Percentiles rank a stretch among this genome's conserved stretches.
These are phyloP conservation scores for Chiridota heheva DNA, from an alignment of 35 echinoderm and acorn worm genomes.

Conservation along the genomic window DNA sequence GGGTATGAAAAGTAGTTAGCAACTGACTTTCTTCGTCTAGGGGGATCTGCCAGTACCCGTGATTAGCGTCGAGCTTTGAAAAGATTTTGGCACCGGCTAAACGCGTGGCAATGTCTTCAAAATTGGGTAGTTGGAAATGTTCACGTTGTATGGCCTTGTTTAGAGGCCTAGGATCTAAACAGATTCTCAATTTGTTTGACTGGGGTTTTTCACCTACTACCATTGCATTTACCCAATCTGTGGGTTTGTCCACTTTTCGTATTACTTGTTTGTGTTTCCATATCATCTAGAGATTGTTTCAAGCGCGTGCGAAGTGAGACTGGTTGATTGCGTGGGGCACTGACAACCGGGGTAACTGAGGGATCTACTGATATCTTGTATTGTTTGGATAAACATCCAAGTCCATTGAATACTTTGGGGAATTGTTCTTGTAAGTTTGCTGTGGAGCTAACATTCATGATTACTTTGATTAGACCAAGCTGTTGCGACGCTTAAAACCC, in stretches of 20 bases:
- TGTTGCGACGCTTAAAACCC: neutral
- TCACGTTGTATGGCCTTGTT: conserved; percentile 55
- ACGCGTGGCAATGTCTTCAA: conserved; percentile 38
- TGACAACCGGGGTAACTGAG: conserved; percentile 14
- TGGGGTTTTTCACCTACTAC: conserved; percentile 26
- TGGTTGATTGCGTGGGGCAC: too few relatives aligned
- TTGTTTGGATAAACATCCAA: conserved; percentile 22
- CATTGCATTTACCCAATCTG: neutral
- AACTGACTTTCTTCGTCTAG: conserved; percentile 33
- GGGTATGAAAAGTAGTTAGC: conserved; percentile 54
- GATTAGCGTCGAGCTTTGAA: conserved; percentile 57
- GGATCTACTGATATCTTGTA: conserved; percentile 16
- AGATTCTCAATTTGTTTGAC: conserved; percentile 30
- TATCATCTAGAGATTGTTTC: too few relatives aligned
- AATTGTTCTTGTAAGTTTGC: neutral
- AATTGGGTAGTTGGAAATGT: conserved; percentile 39
- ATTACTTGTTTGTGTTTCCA: too few relatives aligned
- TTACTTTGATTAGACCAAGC: neutral
- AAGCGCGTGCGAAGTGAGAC: too few relatives aligned
- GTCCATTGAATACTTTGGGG: conserved; percentile 3
- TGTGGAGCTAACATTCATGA: neutral
- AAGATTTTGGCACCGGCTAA: conserved; percentile 55
- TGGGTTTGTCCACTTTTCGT: neutral
- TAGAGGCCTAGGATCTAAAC: conserved; percentile 47
- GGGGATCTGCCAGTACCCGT: conserved; percentile 59